A percentile compares a stretch with the other conserved stretches of the same genome.
Conservation (phyloP, 23 tunicate species). For the Aplidium turbinatum region DNA sequence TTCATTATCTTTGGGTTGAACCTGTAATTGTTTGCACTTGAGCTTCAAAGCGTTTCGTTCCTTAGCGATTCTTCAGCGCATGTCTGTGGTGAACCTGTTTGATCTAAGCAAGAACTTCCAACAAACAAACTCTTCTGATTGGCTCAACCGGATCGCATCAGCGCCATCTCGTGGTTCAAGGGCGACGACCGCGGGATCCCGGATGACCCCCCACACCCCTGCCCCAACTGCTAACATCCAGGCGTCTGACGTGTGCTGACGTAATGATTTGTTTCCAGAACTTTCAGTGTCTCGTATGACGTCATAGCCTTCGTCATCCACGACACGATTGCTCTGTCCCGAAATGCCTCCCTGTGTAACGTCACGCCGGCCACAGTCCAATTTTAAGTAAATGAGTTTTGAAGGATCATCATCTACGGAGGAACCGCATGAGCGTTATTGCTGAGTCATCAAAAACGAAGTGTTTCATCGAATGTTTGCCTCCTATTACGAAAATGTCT, state of each 20-base stretch:
- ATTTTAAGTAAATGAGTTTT: no score
- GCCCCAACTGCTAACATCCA: slow-evolving; percentile 84
- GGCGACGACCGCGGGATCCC: slow-evolving; percentile 80
- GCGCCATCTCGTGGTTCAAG: slow-evolving; percentile 70
- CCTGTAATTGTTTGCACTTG: neutral
- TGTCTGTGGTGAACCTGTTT: slow-evolving; percentile 78
- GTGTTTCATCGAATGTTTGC: no score
- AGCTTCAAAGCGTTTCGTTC: no score
- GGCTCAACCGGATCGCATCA: slow-evolving; percentile 75
- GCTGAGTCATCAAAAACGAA: no score
- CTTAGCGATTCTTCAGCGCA: slow-evolving; percentile 43
- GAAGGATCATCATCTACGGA: no score
- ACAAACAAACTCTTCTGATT: slow-evolving; percentile 54
- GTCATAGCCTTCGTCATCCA: no score
- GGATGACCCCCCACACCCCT: slow-evolving; percentile 79
- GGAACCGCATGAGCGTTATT: no score
- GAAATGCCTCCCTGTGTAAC: no score
- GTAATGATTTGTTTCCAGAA: neutral
- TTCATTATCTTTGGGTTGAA: neutral
- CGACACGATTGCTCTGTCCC: no score
- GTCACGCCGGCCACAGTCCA: no score
- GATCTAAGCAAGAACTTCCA: slow-evolving; percentile 85
- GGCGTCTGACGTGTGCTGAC: slow-evolving; percentile 55
- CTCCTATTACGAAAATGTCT: no score
- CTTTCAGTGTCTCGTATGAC: no score